Evolutionary conservation across 2,797 vertebrate genomes (phyloP).

Genomic region (Epinephelus awoara): DNA sequence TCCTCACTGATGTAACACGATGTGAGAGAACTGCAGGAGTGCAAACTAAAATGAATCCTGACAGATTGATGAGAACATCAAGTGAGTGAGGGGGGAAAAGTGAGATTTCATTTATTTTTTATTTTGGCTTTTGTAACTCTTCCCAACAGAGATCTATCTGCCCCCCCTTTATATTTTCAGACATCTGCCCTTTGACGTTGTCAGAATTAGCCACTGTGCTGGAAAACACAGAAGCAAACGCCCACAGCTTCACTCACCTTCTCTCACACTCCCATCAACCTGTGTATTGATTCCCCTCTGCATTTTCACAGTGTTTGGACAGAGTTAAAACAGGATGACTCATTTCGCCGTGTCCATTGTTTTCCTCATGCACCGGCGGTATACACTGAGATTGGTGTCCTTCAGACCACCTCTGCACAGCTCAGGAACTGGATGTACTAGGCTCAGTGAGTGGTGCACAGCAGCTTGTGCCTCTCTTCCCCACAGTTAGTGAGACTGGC

Average conservation of each 20-base stretch:
- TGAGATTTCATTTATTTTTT: not conserved
- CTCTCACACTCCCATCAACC: slow-evolving; percentile 51
- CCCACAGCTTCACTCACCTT: slow-evolving; percentile 53
- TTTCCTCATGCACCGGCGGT: slow-evolving; percentile 38
- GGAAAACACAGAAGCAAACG: slow-evolving; percentile 29
- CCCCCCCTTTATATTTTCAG: slow-evolving; percentile 7
- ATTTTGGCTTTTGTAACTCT: not conserved
- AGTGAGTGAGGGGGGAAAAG: not conserved
- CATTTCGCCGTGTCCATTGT: slow-evolving; percentile 57
- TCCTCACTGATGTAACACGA: slow-evolving; percentile 1
- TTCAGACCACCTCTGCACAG: slow-evolving; percentile 74
- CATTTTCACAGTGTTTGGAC: slow-evolving; percentile 55
- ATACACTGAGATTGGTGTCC: slow-evolving; percentile 56
- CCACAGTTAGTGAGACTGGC: slow-evolving; percentile 10
- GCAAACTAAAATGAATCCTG: slow-evolving; percentile 4
- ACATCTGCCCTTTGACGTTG: slow-evolving; percentile 28
- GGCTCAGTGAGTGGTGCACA: slow-evolving; percentile 33
- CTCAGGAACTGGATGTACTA: slow-evolving; percentile 63
- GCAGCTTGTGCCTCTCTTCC: slow-evolving; percentile 22
- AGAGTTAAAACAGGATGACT: slow-evolving; percentile 66
- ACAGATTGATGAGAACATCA: slow-evolving; percentile 21
- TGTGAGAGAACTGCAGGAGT: not conserved
- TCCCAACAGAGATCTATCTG: not conserved
- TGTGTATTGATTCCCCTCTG: slow-evolving; percentile 57
- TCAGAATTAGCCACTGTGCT: slow-evolving; percentile 37